Conservation (phyloP, 2,797 vertebrate genomes). For the Agapornis canus region DNA sequence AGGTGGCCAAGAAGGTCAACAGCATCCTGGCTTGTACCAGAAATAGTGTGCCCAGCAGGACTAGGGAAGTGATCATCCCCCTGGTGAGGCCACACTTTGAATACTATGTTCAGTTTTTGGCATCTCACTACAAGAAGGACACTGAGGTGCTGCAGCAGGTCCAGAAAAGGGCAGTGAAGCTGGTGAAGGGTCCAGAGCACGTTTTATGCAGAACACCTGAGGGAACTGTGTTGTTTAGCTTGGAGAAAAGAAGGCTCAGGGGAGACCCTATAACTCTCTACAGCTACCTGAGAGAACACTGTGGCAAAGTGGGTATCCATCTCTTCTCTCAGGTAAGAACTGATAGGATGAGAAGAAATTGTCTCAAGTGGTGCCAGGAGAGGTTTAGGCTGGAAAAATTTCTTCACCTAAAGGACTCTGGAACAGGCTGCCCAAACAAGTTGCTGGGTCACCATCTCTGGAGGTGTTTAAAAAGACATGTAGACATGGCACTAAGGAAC, state of each 20-base stretch:
- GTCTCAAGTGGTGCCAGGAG: neutral
- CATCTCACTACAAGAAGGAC: neutral
- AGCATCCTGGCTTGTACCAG: neutral
- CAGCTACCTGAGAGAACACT: neutral
- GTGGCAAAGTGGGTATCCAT: rapidly evolving
- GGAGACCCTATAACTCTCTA: neutral
- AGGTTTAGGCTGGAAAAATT: neutral
- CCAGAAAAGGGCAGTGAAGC: neutral
- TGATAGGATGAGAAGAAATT: neutral
- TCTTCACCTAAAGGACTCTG: rapidly evolving
- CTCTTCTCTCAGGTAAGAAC: neutral
- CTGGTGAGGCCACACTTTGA: rapidly evolving
- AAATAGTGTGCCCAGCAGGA: rapidly evolving
- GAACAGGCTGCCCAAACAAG: neutral
- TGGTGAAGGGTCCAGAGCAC: neutral
- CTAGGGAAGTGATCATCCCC: rapidly evolving
- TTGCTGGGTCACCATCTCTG: neutral
- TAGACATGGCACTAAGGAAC: too few species aligned
- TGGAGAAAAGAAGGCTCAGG: neutral
- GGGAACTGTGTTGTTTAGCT: rapidly evolving
- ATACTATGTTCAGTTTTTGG: rapidly evolving
- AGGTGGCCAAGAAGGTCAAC: neutral
- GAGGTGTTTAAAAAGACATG: neutral
- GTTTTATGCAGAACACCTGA: neutral
- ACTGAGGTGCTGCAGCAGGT: rapidly evolving